Conservation (phyloP, 2,888 invertebrate genomes). For the Scotopteryx bipunctaria region DNA sequence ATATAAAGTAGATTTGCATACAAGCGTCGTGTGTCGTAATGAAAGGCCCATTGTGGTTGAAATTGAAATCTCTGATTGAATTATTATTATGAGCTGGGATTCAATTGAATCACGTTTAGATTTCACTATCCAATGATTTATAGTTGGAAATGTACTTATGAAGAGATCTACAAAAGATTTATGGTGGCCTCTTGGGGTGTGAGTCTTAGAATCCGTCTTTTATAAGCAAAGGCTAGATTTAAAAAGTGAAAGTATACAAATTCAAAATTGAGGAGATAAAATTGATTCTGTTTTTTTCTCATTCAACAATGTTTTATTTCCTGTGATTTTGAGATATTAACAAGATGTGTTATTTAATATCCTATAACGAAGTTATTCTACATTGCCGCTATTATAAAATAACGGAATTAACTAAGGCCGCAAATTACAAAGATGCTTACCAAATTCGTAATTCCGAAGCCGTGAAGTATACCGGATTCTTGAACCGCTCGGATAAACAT, state of each 20-base stretch:
- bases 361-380: too few relatives aligned
- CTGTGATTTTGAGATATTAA: too few relatives aligned
- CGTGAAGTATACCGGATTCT: slow-evolving; percentile 6
- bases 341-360: too few relatives aligned
- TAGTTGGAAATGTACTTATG: background rate
- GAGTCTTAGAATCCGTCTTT: too few relatives aligned
- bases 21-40: slow-evolving; percentile 6
- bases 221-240: too few relatives aligned
- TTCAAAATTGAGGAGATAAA: too few relatives aligned
- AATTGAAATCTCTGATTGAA: slow-evolving; percentile 36
- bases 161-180: too few relatives aligned
- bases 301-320: too few relatives aligned
- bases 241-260: too few relatives aligned
- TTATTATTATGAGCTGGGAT: slow-evolving; percentile 23
- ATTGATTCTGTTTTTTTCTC: too few relatives aligned
- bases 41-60: slow-evolving; percentile 25
- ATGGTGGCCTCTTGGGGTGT: too few relatives aligned
- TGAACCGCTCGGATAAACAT: slow-evolving; percentile 5
- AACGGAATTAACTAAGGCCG: background rate
- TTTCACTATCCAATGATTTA: slow-evolving; percentile 2
- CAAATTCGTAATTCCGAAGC: slow-evolving; percentile 16
- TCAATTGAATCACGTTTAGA: slow-evolving; percentile 31
- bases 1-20: slow-evolving; percentile 14
- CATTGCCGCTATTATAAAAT: background rate
- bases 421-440: slow-evolving; percentile 21